Conservation (phyloP, 2,888 invertebrate species). For the Xestia sexstrigata region DNA sequence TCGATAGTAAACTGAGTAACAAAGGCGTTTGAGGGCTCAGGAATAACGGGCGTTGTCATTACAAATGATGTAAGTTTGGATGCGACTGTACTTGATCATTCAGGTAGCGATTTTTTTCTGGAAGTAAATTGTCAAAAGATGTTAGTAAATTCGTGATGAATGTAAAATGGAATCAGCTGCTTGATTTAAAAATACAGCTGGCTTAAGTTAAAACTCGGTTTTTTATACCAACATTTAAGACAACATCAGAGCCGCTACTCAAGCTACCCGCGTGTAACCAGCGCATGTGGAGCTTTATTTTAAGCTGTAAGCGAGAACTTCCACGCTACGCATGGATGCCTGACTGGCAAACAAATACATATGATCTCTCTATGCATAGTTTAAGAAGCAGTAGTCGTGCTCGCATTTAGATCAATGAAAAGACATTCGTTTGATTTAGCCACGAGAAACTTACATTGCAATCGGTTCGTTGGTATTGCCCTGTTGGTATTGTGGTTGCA, state of each 20-base stretch:
- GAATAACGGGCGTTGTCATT: constrained; percentile 30
- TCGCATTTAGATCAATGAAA: no score
- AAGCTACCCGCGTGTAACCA: background rate
- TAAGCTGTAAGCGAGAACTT: background rate
- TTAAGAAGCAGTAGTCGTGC: background rate
- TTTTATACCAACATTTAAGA: background rate
- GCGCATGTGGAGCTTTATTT: background rate
- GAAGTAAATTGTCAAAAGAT: background rate
- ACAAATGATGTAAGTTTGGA: constrained; percentile 6
- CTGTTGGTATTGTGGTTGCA: no score
- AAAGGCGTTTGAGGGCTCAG: constrained; percentile 38
- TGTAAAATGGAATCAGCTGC: background rate
- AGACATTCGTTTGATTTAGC: no score
- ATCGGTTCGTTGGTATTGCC: no score
- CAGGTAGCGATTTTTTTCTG: background rate
- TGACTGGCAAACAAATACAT: background rate
- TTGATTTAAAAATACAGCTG: background rate
- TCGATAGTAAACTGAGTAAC: background rate
- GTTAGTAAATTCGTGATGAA: background rate
- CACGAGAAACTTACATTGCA: no score
- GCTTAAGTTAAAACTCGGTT: background rate
- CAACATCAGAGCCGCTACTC: background rate
- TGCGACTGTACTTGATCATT: constrained; percentile 10
- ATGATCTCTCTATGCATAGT: background rate
- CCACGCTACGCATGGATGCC: background rate